A percentile compares a stretch with the other conserved stretches of the same genome.
These are phyloP conservation scores for Todus mexicanus DNA, from an alignment of 2,797 vertebrate species.

Conservation along the genomic window DNA sequence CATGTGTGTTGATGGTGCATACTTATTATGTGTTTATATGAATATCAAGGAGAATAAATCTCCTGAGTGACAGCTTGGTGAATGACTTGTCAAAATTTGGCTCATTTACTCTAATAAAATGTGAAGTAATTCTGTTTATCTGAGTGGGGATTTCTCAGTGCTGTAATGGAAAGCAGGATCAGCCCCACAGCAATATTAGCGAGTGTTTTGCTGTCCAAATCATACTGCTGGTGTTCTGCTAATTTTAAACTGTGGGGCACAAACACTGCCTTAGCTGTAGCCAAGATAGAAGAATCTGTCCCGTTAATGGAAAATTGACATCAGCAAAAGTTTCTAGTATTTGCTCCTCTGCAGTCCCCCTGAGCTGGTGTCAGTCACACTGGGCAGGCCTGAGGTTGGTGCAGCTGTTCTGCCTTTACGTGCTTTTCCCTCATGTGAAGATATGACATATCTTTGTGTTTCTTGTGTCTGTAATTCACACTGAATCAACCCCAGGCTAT, in stretches of 20 bases:
- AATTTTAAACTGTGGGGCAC: not conserved
- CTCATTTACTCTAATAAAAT: not conserved
- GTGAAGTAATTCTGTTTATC: not conserved
- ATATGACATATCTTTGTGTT: not conserved
- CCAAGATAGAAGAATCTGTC: not conserved
- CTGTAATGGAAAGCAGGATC: not conserved
- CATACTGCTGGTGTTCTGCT: not conserved
- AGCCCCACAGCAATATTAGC: not conserved
- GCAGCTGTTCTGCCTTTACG: not conserved
- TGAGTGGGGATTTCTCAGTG: not conserved
- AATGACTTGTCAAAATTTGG: slow-evolving; percentile 27
- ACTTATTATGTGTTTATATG: slow-evolving; percentile 17
- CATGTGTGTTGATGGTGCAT: not conserved
- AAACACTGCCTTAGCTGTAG: not conserved
- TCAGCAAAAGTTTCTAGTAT: not conserved
- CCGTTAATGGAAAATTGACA: not conserved
- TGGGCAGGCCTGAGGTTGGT: not conserved
- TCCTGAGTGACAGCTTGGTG: not conserved
- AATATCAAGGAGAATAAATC: not conserved
- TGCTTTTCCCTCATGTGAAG: not conserved
- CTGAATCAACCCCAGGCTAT: not conserved
- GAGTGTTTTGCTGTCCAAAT: not conserved
- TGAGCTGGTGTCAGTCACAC: not conserved
- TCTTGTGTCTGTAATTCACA: not conserved
- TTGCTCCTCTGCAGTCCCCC: not conserved